phyloP scores from a whole-genome alignment of 1,140 invertebrate genomes.

The Calliopsis andreniformis region DNA sequence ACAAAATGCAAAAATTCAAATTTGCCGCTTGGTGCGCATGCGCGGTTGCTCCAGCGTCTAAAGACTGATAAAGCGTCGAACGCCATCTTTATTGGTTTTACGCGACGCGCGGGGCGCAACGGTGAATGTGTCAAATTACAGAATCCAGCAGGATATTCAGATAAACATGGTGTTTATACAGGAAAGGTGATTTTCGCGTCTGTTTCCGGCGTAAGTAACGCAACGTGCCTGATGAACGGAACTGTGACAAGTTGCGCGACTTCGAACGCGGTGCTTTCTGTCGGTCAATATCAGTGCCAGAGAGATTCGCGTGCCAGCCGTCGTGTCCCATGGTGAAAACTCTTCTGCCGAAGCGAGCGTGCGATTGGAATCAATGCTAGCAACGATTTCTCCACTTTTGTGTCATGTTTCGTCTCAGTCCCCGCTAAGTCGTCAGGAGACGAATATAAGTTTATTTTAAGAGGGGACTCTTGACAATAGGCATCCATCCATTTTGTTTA shows the following conservation, averaged over 20 bases:
- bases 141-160: not conserved
- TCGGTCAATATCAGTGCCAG: conserved; percentile 33
- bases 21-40: conserved; percentile 7
- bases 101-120: conserved; percentile 44
- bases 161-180: conserved; percentile 56
- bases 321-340: not conserved
- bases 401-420: not conserved
- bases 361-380: not conserved
- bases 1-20: conserved; percentile 51
- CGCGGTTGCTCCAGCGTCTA: not conserved
- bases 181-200: conserved; percentile 50
- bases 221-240: not conserved
- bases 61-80: not conserved
- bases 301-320: conserved; percentile 3
- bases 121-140: conserved; percentile 38
- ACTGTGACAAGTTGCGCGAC: not conserved
- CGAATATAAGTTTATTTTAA: conserved; percentile 1
- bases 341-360: not conserved
- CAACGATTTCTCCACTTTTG: not conserved
- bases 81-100: conserved; percentile 48
- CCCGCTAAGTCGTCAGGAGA: no score
- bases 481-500: conserved; percentile 76
- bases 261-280: not conserved
- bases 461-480: conserved; percentile 64
- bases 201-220: conserved; percentile 36